Evolutionary conservation across 1,140 invertebrate species (phyloP).

Genomic region (Oscheius sp.): DNA sequence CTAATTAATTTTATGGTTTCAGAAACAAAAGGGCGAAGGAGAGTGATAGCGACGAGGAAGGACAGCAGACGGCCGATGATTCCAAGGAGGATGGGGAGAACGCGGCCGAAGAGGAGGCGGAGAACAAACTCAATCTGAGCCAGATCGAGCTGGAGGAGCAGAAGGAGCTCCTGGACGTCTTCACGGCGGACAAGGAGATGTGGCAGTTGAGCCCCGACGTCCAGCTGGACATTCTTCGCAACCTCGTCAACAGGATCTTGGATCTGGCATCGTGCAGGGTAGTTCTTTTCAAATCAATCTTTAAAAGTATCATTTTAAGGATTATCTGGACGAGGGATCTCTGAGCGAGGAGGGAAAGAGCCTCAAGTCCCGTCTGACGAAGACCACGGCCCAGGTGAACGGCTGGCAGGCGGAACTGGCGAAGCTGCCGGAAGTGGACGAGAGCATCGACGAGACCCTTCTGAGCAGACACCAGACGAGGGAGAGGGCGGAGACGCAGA

Average conservation of each 20-base stretch:
- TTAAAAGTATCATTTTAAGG: not conserved
- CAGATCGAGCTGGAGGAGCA: not conserved
- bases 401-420: not conserved
- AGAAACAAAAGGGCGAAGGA: not conserved
- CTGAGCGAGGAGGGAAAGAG: not conserved
- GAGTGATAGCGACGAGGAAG: not conserved
- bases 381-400: not conserved
- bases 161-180: not conserved
- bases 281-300: not conserved
- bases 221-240: not conserved
- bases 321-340: not conserved
- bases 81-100: not conserved
- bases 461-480: slow-evolving; percentile 4
- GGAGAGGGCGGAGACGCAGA: not conserved
- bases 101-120: not conserved
- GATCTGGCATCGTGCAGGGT: slow-evolving; percentile 4
- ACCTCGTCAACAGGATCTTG: not conserved
- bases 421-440: not conserved
- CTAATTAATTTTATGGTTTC: not conserved
- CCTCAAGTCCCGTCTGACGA: not conserved
- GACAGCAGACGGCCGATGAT: not conserved
- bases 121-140: not conserved
- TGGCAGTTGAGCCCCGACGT: not conserved
- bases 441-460: not conserved
- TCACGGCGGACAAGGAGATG: not conserved